A percentile compares a stretch with the other conserved stretches of the same genome.
These are phyloP conservation scores for Acanthosepion pharaonis DNA, from an alignment of 2,888 invertebrate genomes.

Conservation along the genomic window DNA sequence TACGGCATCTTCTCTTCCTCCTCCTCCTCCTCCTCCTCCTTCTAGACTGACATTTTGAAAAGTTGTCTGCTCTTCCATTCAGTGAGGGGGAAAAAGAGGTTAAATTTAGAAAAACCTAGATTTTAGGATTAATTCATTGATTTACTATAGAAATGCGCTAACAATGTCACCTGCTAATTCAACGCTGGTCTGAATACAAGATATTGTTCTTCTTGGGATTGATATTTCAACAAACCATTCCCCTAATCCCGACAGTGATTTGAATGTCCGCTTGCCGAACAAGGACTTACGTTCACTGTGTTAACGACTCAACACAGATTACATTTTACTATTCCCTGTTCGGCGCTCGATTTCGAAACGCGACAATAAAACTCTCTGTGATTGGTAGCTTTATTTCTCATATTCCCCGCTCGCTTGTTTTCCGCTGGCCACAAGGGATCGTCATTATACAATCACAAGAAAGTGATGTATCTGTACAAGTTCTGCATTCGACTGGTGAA, in stretches of 20 bases:
- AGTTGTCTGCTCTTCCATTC: neutral
- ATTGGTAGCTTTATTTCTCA: neutral
- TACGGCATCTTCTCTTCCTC: too few relatives aligned
- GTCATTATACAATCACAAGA: neutral
- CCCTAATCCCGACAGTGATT: neutral
- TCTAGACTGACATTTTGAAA: too few relatives aligned
- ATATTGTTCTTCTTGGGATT: constrained; percentile 9
- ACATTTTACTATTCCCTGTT: neutral
- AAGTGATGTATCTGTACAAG: neutral
- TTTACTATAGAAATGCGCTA: neutral
- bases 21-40: too few relatives aligned
- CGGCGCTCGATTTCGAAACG: neutral
- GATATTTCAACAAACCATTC: neutral
- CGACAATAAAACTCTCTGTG: neutral
- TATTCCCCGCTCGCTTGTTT: neutral
- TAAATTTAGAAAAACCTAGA: neutral
- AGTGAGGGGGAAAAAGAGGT: neutral
- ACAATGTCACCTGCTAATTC: neutral
- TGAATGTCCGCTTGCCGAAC: neutral
- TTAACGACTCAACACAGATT: neutral
- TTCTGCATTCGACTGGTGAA: neutral
- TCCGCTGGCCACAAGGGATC: neutral
- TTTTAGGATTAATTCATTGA: neutral
- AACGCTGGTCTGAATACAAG: neutral
- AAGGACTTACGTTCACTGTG: neutral